Conservation (phyloP, 1,140 invertebrate species). For the Procambarus virginalis region DNA sequence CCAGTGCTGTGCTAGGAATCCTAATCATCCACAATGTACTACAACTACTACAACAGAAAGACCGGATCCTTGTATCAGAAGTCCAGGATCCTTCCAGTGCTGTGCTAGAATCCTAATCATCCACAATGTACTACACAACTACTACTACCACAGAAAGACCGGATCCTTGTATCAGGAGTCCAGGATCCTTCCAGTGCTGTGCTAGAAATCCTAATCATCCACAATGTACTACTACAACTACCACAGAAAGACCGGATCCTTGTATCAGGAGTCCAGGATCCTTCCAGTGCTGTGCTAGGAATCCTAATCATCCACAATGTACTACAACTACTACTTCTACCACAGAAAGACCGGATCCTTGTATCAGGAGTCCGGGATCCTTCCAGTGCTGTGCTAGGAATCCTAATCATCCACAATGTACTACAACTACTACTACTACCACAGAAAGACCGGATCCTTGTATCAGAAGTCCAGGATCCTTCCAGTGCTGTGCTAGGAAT, state of each 20-base stretch:
- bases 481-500: slow-evolving; percentile 20
- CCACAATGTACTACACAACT: not conserved
- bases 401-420: slow-evolving; percentile 34
- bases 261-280: slow-evolving; percentile 31
- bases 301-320: slow-evolving; percentile 37
- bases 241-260: slow-evolving; percentile 30
- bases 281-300: slow-evolving; percentile 16
- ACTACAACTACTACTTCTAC: slow-evolving; percentile 23
- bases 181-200: not conserved
- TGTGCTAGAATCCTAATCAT: slow-evolving; percentile 34
- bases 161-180: slow-evolving; percentile 13
- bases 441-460: slow-evolving; percentile 43
- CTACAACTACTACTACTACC: slow-evolving; percentile 6
- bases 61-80: slow-evolving; percentile 49
- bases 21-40: slow-evolving; percentile 26
- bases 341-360: not conserved
- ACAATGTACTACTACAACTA: slow-evolving; percentile 7
- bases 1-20: slow-evolving; percentile 52
- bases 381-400: slow-evolving; percentile 50
- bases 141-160: slow-evolving; percentile 26
- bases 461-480: slow-evolving; percentile 11
- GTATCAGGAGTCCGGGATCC: slow-evolving; percentile 44
- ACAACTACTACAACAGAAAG: slow-evolving; percentile 21
- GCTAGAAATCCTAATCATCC: slow-evolving; percentile 33
- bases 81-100: slow-evolving; percentile 44